A percentile compares a stretch with the other conserved stretches of the same genome.
These are phyloP conservation scores for Drosophila fulvimacula DNA, from an alignment of 2,888 invertebrate genomes.

Conservation along the genomic window DNA sequence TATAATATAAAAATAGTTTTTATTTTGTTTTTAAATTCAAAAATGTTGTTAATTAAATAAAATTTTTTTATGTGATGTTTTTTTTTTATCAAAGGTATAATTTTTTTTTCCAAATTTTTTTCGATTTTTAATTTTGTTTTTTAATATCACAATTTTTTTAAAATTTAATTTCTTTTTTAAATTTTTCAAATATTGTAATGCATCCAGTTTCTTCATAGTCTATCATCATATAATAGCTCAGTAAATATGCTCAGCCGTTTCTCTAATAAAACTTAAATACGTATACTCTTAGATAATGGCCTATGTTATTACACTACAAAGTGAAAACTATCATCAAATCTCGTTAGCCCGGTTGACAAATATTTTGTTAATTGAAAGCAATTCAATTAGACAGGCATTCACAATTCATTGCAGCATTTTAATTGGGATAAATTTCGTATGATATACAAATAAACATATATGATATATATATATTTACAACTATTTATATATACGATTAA, in stretches of 20 bases:
- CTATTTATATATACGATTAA: not conserved
- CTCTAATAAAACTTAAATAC: not conserved
- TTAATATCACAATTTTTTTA: no score
- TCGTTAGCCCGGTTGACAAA: not conserved
- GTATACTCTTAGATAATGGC: not conserved
- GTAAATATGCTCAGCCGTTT: no score
- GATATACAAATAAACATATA: not conserved
- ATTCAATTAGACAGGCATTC: conserved; percentile 6
- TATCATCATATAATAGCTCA: not conserved
- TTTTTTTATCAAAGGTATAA: no score
- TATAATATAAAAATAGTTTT: no score
- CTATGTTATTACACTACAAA: not conserved
- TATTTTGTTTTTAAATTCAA: no score
- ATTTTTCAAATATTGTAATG: no score
- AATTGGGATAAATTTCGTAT: conserved; percentile 16
- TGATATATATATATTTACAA: not conserved
- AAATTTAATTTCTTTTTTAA: no score
- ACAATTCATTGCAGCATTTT: conserved; percentile 4
- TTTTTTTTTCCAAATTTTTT: no score
- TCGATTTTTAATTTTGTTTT: no score
- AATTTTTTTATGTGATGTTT: no score
- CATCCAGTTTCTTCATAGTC: not conserved
- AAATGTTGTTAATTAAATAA: no score
- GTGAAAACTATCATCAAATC: not conserved
- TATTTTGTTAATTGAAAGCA: conserved; percentile 18